Percentiles rank a stretch among this genome's conserved stretches.
These are phyloP conservation scores for Batillaria attramentaria DNA, from an alignment of 1,140 invertebrate species.

Conservation along the genomic window DNA sequence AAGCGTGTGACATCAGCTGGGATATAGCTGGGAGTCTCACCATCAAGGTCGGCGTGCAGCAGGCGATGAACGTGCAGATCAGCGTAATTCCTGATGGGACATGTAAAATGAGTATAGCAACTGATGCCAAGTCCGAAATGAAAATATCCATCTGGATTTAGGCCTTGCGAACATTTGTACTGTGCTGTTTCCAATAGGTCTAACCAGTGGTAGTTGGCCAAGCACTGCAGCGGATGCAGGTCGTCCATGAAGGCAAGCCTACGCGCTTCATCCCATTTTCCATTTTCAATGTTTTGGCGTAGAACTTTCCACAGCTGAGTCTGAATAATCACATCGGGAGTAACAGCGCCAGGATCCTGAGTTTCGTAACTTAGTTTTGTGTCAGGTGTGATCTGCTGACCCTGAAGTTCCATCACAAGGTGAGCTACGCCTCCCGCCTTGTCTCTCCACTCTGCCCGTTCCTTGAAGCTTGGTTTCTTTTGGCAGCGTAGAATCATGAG, in stretches of 20 bases:
- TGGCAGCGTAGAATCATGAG: conserved; percentile 31
- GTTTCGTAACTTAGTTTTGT: background rate
- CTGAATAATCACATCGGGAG: conserved; percentile 22
- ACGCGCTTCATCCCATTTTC: conserved; percentile 87
- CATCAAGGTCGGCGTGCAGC: conserved; percentile 45
- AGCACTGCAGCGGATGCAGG: conserved; percentile 89
- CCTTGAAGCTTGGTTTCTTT: conserved; percentile 35
- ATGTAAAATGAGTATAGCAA: conserved; percentile 71
- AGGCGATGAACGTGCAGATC: conserved; percentile 68
- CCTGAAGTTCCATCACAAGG: conserved; percentile 33
- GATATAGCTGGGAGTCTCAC: conserved; percentile 37
- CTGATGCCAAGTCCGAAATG: conserved; percentile 50
- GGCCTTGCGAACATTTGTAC: conserved; percentile 55
- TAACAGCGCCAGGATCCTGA: background rate
- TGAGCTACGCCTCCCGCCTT: conserved; percentile 26
- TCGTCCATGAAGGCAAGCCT: conserved; percentile 93
- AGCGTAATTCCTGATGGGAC: conserved; percentile 71
- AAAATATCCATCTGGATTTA: conserved; percentile 26
- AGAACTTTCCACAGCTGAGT: conserved; percentile 37
- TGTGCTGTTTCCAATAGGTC: conserved; percentile 77
- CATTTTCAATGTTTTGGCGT: conserved; percentile 43
- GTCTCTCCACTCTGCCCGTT: conserved; percentile 37
- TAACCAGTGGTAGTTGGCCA: conserved; percentile 78
- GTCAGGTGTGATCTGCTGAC: background rate
- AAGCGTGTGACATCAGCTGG: conserved; percentile 42